phyloP scores from a whole-genome alignment of 2,113 vertebrate species.

The Cephalopterus ornatus region DNA sequence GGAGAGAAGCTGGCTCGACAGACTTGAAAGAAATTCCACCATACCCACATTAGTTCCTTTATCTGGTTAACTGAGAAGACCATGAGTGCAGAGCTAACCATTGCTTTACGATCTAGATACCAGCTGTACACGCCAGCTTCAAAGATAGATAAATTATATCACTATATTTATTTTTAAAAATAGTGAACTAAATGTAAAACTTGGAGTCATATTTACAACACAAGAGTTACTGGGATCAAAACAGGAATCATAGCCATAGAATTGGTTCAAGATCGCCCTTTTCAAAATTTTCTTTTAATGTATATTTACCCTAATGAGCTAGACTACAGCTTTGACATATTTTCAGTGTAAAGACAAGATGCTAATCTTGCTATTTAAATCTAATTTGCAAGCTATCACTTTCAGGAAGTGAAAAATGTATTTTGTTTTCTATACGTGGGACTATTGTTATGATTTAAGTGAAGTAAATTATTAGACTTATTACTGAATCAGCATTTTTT shows the following conservation, averaged over 20 bases:
- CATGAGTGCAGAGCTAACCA: not conserved
- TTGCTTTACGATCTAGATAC: not conserved
- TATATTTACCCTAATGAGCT: not conserved
- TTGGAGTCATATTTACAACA: not conserved
- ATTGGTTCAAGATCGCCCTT: not conserved
- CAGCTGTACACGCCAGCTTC: not conserved
- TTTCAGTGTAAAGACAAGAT: not conserved
- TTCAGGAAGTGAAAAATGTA: not conserved
- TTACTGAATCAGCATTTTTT: not conserved
- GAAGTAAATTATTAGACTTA: not conserved
- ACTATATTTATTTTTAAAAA: not conserved
- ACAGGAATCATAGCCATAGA: not conserved
- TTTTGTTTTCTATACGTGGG: not conserved
- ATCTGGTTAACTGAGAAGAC: not conserved
- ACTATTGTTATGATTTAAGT: not conserved
- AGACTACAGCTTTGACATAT: not conserved
- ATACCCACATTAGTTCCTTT: not conserved
- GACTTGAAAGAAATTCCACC: not conserved
- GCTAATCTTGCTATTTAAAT: not conserved
- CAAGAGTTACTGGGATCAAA: not conserved
- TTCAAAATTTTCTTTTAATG: not conserved
- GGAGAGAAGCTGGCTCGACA: not conserved
- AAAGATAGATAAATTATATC: not conserved
- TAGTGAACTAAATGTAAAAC: not conserved
- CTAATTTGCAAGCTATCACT: not conserved